phyloP scores from a whole-genome alignment of 2,113 vertebrate genomes.

The Oryzias melastigma region DNA sequence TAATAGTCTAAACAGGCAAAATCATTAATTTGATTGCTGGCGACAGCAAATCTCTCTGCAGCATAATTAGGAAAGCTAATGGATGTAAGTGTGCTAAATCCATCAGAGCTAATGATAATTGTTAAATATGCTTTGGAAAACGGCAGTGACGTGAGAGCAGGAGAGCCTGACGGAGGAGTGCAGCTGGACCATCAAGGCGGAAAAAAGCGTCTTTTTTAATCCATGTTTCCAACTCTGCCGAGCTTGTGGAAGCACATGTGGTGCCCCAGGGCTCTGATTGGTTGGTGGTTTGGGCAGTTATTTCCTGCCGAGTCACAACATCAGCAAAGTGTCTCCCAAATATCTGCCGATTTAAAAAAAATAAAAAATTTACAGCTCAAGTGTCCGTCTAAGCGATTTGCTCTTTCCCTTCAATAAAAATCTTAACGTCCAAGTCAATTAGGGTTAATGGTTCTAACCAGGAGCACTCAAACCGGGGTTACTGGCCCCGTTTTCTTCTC shows the following conservation, averaged over 20 bases:
- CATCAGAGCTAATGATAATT: constrained; percentile 81
- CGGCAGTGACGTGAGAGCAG: constrained; percentile 13
- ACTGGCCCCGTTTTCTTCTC: constrained; percentile 9
- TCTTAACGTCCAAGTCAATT: constrained; percentile 37
- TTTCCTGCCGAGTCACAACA: constrained; percentile 29
- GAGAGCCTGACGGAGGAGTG: constrained; percentile 24
- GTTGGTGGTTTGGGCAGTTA: constrained; percentile 27
- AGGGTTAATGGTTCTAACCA: constrained; percentile 36
- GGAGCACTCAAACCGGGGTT: constrained; percentile 12
- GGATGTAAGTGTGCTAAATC: constrained; percentile 68
- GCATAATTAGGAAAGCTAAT: constrained; percentile 76
- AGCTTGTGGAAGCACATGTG: constrained; percentile 30
- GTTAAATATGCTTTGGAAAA: constrained; percentile 51
- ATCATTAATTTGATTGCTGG: constrained; percentile 77
- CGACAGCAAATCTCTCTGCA: constrained; percentile 69
- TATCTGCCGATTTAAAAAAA: neutral
- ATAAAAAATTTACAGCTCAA: neutral
- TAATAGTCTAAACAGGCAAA: constrained; percentile 72
- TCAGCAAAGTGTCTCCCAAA: constrained; percentile 10
- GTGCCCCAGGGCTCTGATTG: constrained; percentile 50
- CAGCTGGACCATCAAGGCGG: constrained; percentile 43
- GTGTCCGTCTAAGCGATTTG: constrained; percentile 25
- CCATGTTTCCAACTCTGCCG: constrained; percentile 44
- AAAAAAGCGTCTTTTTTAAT: constrained; percentile 33
- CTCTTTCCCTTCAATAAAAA: constrained; percentile 24